Evolutionary conservation across 2,797 vertebrate genomes (phyloP), one percentile per base, ranked within the genome.

Genomic region (Coracias cyanogaster): DNA sequence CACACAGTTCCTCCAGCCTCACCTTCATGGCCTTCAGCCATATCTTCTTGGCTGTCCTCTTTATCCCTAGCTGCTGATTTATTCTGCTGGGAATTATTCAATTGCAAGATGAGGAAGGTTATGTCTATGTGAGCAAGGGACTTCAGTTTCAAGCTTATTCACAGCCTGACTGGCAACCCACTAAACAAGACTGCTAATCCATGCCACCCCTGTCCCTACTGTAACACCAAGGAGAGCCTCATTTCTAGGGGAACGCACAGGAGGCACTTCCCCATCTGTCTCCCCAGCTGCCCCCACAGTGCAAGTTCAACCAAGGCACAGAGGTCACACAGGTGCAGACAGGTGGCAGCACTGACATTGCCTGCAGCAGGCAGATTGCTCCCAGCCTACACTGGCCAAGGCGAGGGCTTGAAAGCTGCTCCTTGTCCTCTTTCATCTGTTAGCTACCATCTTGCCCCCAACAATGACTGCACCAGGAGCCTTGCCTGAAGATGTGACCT

Each of bases 261-360:
- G 14, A 67, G 6, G 3, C 0, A 0, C n/a, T 71, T 84, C 35
- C 17, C 73, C 41, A 19, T 58, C 39, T 51, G 1, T 55, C 6
- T 78, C 26, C 14, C 60, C 74, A 74, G n/a, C 37, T 60, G 22
- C 31, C 21, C 20, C 5, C 45, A 14, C 25, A 0, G 0, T 15
- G 21, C 0, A 0, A 28, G 7, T 13, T 41, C 3, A 15, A 2
- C 12, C 1, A 2, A 69, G 28, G 6, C 12, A 2, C 0, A 0
- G 39, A 29, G 22, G n/a, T 57, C 12, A 2, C 0, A 0, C 33
- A 29, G 22, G n/a, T 57, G n/a, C 0, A 15, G 54, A 25, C 12
- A 35, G 24, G 9, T 2, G 2, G 20, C 3, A 9, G 9, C 15
- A 15, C 17, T 20, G 25, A 37, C 24, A 12, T 6, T 39, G 20